These are phyloP conservation scores for Butastur rufipennis DNA, from an alignment of 2,113 vertebrate species.

Conservation along the genomic window DNA sequence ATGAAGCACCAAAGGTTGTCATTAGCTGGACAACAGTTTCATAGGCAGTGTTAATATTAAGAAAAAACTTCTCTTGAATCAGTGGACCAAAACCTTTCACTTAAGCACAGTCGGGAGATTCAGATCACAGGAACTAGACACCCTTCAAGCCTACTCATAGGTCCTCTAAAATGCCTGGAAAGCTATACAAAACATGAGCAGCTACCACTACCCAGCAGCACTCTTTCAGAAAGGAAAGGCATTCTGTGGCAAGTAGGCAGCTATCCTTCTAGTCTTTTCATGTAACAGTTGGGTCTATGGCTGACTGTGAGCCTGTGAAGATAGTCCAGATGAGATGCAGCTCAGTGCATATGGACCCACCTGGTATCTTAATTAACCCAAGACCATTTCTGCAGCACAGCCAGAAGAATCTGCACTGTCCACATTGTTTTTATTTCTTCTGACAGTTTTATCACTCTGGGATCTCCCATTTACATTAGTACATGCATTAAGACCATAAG, in stretches of 20 bases:
- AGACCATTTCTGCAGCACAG: not conserved
- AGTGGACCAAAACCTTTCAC: not conserved
- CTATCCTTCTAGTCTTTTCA: not conserved
- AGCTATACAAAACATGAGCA: not conserved
- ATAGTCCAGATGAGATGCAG: not conserved
- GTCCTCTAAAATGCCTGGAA: not conserved
- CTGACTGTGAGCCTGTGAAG: not conserved
- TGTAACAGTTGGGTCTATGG: accelerated
- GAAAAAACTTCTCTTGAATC: not conserved
- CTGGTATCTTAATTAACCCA: not conserved
- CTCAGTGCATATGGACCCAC: accelerated
- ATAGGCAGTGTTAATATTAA: not conserved
- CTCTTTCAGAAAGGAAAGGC: not conserved
- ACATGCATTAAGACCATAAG: accelerated
- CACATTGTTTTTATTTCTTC: not conserved
- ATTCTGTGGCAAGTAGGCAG: not conserved
- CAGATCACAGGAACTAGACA: not conserved
- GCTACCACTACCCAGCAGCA: not conserved
- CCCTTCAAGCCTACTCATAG: not conserved
- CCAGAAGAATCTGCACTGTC: not conserved
- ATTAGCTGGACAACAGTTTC: not conserved
- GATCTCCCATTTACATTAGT: not conserved
- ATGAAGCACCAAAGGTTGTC: not conserved
- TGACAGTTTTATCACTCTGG: not conserved
- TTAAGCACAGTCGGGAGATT: not conserved